Conservation (phyloP, 2,113 vertebrate genomes). For the Petrocephalus zakoni region DNA sequence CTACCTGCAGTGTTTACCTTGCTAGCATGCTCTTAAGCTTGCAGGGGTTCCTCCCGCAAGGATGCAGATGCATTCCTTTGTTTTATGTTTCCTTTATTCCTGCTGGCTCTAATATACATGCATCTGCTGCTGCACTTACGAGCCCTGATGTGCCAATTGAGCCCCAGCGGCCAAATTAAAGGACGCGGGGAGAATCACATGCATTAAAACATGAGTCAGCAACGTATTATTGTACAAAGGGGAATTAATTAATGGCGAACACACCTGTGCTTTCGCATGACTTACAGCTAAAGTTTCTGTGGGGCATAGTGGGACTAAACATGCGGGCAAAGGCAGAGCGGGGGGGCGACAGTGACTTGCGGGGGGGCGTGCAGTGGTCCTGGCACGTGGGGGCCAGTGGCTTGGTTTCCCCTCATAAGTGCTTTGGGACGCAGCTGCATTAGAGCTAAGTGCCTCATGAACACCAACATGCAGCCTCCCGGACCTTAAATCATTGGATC, state of each 20-base stretch:
- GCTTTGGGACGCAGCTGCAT: constrained; percentile 15
- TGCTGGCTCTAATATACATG: neutral
- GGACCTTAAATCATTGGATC: constrained; percentile 37
- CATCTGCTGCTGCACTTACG: neutral
- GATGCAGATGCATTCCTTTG: neutral
- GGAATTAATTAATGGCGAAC: constrained; percentile 15
- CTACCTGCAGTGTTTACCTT: neutral
- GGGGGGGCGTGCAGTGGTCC: neutral
- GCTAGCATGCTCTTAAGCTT: neutral
- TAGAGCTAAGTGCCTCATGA: constrained; percentile 28
- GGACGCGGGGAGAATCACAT: neutral
- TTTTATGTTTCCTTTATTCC: neutral
- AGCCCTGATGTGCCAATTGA: neutral
- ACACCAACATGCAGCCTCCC: constrained; percentile 25
- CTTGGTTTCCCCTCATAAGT: constrained; percentile 14
- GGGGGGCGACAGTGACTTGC: neutral
- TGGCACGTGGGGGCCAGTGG: neutral
- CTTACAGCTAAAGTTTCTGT: neutral
- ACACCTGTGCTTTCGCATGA: neutral
- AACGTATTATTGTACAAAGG: constrained; percentile 7
- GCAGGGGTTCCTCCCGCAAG: neutral
- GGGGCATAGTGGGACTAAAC: neutral
- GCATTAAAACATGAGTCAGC: constrained; percentile 18
- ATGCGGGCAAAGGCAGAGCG: neutral
- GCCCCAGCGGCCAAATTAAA: constrained; percentile 9